Evolutionary conservation across 2,113 vertebrate species (phyloP), one percentile per base, ranked within the genome.

Genomic region (Pollimyrus isidori): DNA sequence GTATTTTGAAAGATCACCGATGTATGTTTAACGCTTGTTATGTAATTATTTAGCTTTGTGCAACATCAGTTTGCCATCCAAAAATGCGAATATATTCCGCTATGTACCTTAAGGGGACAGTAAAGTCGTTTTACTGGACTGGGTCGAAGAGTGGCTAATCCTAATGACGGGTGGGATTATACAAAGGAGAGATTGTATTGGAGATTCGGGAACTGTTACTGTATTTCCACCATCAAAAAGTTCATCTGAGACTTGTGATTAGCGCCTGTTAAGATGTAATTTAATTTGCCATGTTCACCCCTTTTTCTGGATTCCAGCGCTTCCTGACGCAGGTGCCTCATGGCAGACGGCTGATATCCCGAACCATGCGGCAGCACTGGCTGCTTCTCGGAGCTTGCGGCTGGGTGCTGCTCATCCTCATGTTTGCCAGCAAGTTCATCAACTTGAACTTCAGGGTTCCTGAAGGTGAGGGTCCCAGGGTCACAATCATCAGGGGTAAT

Each of bases 381-480:
- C 96, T 99, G 93, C 96, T 99, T 93, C 94, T 99, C 90, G 97
- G 97, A 89, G 97, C 96, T 65, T 99, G 98, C 93, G 98, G 98
- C 93, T 99, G 98, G 98, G 97, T 98, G 93, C 95, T 99, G 93
- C 97, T 99, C 94, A 97, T 99, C 95, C 97, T 99, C 90, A 96
- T 99, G 96, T 97, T 99, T 88, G 96, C 97, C 92, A 98, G 97
- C 96, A 99, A 97, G 92, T 97, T 98, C 93, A 97, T 99, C 94
- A 97, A 96, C 0, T 88, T 97, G 93, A 96, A 94, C 94, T 96
- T 97, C 94, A 97, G 96, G 94, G 95, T 96, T 85, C 93, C 95
- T 0, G 97, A 98, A 58, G 97, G 98, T 99, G 94, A 92, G 96
- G 94, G 39, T 45, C 11, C 23, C 82, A 2, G 86, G 45, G 49